Conservation (phyloP, 2,113 vertebrate species). For the Hippocampus mohnikei region DNA sequence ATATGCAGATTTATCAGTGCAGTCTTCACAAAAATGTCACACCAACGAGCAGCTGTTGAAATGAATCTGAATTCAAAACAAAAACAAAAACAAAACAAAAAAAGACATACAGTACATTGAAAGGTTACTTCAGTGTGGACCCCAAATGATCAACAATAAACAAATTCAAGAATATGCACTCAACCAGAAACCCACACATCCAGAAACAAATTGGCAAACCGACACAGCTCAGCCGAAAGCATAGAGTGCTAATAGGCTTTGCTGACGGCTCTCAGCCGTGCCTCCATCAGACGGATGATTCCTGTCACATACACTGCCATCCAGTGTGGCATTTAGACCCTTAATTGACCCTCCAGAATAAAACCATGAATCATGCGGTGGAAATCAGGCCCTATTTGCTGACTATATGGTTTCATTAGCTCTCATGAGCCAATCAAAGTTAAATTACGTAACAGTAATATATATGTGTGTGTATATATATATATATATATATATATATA, state of each 20-base stretch:
- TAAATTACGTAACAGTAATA: neutral
- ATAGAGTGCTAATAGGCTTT: conserved; percentile 40
- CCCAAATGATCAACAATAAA: neutral
- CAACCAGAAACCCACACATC: neutral
- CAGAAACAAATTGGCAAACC: conserved; percentile 4
- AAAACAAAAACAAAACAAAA: neutral
- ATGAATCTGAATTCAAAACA: neutral
- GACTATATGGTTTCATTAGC: conserved; percentile 10
- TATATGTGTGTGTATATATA: too few species aligned
- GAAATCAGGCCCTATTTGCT: conserved; percentile 16
- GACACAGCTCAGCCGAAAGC: conserved; percentile 3
- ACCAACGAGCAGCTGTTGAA: conserved; percentile 4
- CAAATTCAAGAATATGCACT: conserved; percentile 13
- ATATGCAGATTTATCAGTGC: conserved; percentile 4
- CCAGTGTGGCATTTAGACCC: conserved; percentile 40
- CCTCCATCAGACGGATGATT: conserved; percentile 36
- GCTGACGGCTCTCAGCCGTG: conserved; percentile 30
- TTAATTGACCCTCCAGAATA: conserved; percentile 40
- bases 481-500: too few species aligned
- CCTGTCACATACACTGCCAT: conserved; percentile 35
- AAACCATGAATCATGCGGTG: conserved; percentile 38
- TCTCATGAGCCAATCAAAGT: neutral
- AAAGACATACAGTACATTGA: conserved; percentile 1
- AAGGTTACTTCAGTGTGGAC: neutral
- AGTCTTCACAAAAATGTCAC: conserved; percentile 24